phyloP scores from a whole-genome alignment of 2,113 vertebrate species.

The Mirounga angustirostris region DNA sequence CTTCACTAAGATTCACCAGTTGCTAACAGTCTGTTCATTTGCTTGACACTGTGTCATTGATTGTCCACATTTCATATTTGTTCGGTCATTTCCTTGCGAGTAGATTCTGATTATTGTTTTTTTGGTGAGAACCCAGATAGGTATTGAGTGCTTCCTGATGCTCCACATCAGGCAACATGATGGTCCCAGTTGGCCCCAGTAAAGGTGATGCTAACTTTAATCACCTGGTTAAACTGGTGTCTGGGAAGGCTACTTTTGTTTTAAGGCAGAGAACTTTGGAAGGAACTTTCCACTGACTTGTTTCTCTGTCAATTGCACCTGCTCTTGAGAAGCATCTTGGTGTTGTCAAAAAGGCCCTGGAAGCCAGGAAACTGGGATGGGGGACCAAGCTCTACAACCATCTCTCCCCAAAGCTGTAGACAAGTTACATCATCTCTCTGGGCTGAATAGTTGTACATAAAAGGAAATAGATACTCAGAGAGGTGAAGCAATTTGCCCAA shows the following conservation, averaged over 20 bases:
- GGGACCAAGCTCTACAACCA: background rate
- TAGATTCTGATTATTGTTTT: background rate
- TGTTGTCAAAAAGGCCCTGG: background rate
- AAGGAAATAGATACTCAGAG: background rate
- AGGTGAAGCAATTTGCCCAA: background rate
- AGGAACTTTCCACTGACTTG: background rate
- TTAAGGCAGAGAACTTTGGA: slow-evolving; percentile 10
- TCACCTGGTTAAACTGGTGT: background rate
- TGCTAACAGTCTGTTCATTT: background rate
- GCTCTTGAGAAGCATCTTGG: background rate
- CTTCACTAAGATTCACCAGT: background rate
- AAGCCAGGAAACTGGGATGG: background rate
- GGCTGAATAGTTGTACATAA: background rate
- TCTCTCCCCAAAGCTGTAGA: background rate
- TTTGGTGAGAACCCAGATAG: background rate
- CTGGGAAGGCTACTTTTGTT: background rate
- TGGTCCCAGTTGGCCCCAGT: background rate
- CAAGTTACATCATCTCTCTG: background rate
- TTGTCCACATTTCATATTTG: background rate
- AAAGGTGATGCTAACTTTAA: background rate
- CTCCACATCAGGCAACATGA: background rate
- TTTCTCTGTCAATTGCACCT: background rate
- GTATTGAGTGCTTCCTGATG: background rate
- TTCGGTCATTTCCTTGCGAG: background rate
- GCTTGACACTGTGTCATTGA: background rate